Percentiles rank a stretch among this genome's conserved stretches.
Conservation (phyloP, 2,888 invertebrate genomes). For the Xiphydria camelus region DNA sequence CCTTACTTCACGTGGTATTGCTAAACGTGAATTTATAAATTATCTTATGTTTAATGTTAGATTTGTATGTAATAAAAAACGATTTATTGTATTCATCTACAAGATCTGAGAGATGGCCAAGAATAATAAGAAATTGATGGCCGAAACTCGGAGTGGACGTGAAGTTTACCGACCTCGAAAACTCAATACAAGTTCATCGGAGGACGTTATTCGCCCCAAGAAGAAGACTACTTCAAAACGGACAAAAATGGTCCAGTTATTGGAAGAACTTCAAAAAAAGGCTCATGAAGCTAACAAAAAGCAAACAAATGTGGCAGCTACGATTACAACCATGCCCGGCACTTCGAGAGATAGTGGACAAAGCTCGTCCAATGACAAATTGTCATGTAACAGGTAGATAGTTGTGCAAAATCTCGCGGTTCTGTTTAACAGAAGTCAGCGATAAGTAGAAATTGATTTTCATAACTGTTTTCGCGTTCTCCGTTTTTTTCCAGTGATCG, state of each 20-base stretch:
- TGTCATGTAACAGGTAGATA: slow-evolving; percentile 3
- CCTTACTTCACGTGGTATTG: too few relatives aligned
- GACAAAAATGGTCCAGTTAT: slow-evolving; percentile 1
- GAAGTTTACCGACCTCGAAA: slow-evolving; percentile 3
- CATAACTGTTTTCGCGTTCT: too few relatives aligned
- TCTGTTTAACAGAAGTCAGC: too few relatives aligned
- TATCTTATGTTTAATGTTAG: too few relatives aligned
- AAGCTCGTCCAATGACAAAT: neutral
- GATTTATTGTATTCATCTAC: too few relatives aligned
- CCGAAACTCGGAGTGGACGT: slow-evolving; percentile 6
- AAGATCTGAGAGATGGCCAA: slow-evolving; percentile 3
- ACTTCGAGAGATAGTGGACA: neutral
- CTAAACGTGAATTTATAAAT: too few relatives aligned
- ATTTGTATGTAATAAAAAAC: too few relatives aligned
- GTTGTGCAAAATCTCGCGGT: slow-evolving; percentile 3
- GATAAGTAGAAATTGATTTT: too few relatives aligned
- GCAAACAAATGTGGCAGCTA: neutral
- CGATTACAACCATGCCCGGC: slow-evolving; percentile 3
- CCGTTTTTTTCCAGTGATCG: too few relatives aligned
- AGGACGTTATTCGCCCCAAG: slow-evolving; percentile 2
- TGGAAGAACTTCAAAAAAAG: slow-evolving; percentile 2
- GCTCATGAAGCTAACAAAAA: slow-evolving; percentile 1
- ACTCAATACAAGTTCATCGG: slow-evolving; percentile 5
- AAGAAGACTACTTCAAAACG: slow-evolving; percentile 1
- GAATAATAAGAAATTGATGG: slow-evolving; percentile 4